These are phyloP conservation scores for Aplodontia rufa DNA, from an alignment of 2,113 vertebrate species.

Conservation along the genomic window DNA sequence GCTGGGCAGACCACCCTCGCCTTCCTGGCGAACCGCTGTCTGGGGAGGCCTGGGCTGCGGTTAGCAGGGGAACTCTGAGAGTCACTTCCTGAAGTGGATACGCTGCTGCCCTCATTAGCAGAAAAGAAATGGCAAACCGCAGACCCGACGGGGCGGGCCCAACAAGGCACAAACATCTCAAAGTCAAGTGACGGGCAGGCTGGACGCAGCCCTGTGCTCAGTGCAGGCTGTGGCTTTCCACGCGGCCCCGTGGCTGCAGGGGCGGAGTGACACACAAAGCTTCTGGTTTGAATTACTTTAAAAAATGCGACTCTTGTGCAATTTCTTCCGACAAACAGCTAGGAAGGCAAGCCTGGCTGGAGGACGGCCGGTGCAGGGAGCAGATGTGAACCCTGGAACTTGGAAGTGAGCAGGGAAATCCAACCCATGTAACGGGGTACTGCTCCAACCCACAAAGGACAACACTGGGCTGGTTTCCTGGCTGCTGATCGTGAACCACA, in stretches of 20 bases:
- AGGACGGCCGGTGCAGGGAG: background rate
- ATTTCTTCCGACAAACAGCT: background rate
- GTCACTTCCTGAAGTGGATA: background rate
- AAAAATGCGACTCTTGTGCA: background rate
- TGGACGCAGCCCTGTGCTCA: accelerated
- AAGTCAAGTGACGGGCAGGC: accelerated
- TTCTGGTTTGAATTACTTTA: background rate
- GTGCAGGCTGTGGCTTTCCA: no score
- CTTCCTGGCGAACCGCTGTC: background rate
- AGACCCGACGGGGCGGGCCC: background rate
- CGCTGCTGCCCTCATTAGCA: background rate
- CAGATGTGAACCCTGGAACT: background rate
- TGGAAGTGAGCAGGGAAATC: background rate
- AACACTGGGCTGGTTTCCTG: background rate
- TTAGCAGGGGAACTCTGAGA: background rate
- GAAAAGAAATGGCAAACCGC: background rate
- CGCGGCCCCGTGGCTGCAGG: accelerated
- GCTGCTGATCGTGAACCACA: background rate
- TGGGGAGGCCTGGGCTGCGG: background rate
- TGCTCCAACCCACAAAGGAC: background rate
- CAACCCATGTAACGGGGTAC: background rate
- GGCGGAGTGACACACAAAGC: background rate
- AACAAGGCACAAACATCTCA: background rate
- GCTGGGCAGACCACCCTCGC: no score
- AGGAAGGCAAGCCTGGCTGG: background rate